Base-by-base conservation (phyloP, 1,140 invertebrate genomes). In the Solenopsis fugax region DNA sequence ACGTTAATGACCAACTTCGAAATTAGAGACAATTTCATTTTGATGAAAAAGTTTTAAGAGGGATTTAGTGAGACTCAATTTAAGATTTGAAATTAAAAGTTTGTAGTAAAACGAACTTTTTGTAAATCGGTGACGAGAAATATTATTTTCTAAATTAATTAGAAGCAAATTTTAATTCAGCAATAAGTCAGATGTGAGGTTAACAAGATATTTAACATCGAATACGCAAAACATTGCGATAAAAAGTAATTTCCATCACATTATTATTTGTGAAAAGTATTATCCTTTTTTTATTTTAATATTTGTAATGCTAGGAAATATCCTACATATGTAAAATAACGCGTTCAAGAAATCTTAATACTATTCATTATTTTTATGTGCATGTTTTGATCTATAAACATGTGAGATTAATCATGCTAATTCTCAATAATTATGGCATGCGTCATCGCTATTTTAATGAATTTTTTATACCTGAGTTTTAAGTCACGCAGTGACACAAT, bases 381-480 rank as follows among this genome's bases (percentile, higher is more conserved):
- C 7, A 1, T 67, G 48, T 34, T 56, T 69, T 69, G 6, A 81
- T 24, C 9, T 81, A 48, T 48, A 60, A 82, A 5, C 1, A 5
- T 4, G n/a, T 1, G 3, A 54, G 0, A 45, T 82, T 10, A 37
- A 60, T 21, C 5, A 16, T 56, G 16, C 21, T 54, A 48, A 48
- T 48, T 21, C 13, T 3, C 56, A 56, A 29, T 16, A 50, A 34
- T 69, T 18, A 12, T 13, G 1, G 5, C 16, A 18, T 48, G 12
- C 37, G 24, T 73, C 37, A 82, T 29, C n/a, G 65, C 7, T 24
- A 73, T 71, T n/a, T 71, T 81, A n/a, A 82, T 24, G 16, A 73
- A 60, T 48, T 45, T 50, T 48, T 81, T n/a, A 2, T 58, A 72
- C 10, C 1, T 60, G 10, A 72, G 0, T 73, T 10, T 45, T 73